phyloP scores from a whole-genome alignment of 1,140 invertebrate species.

The Drosophila saltans region DNA sequence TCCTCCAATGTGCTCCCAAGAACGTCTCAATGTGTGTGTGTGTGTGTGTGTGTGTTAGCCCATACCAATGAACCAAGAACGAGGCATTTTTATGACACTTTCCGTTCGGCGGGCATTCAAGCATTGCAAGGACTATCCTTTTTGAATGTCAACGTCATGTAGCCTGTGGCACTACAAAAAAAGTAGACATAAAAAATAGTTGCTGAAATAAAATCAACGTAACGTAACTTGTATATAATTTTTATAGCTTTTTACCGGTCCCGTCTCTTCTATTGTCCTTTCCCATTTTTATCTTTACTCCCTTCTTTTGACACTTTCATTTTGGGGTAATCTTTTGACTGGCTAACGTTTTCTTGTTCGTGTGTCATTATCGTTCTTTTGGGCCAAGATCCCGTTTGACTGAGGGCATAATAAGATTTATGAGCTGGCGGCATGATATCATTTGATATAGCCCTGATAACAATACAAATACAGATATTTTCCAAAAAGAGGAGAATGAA shows the following conservation, averaged over 20 bases:
- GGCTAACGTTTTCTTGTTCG: constrained; percentile 66
- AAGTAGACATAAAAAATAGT: constrained; percentile 58
- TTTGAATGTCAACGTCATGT: constrained; percentile 40
- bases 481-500: background rate
- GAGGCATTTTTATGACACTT: constrained; percentile 73
- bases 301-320: constrained; percentile 66
- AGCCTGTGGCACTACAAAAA: background rate
- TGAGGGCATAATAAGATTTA: constrained; percentile 43
- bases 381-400: constrained; percentile 31
- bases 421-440: constrained; percentile 47
- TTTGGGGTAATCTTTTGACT: constrained; percentile 40
- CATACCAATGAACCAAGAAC: constrained; percentile 37
- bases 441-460: constrained; percentile 42
- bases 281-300: constrained; percentile 34
- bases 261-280: constrained; percentile 13
- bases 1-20: constrained; percentile 38
- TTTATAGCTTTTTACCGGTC: constrained; percentile 72
- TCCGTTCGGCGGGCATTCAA: constrained; percentile 52
- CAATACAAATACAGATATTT: background rate
- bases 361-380: constrained; percentile 70
- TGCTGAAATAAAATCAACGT: constrained; percentile 76
- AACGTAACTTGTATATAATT: constrained; percentile 38
- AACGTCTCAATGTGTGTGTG: constrained; percentile 7
- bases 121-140: constrained; percentile 49
- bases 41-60: constrained; percentile 7